Percentiles rank a stretch among this genome's conserved stretches.
Conservation (phyloP, 2,797 vertebrate species). For the Sternotherus odoratus region DNA sequence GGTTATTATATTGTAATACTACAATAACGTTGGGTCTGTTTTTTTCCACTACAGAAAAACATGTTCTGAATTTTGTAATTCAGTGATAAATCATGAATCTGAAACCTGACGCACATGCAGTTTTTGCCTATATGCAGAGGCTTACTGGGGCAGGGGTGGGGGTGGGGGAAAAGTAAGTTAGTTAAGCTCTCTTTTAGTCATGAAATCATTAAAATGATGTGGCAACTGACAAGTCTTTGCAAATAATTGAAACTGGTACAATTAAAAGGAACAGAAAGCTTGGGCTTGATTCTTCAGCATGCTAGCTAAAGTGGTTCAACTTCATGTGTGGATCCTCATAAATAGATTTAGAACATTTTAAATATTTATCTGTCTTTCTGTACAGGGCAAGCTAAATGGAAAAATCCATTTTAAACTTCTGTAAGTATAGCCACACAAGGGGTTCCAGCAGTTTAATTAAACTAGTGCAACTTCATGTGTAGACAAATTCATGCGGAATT, state of each 20-base stretch:
- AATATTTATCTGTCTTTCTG: not conserved
- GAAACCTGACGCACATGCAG: not conserved
- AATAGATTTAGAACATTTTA: not conserved
- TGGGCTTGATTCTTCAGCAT: not conserved
- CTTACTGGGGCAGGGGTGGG: not conserved
- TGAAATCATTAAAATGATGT: not conserved
- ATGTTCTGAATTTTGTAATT: accelerated
- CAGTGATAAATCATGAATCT: not conserved
- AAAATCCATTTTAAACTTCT: not conserved
- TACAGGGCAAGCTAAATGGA: conserved; percentile 4
- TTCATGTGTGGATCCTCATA: not conserved
- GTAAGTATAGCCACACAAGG: accelerated
- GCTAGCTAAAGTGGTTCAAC: not conserved
- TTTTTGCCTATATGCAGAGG: not conserved
- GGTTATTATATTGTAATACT: not conserved
- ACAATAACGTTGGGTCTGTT: not conserved
- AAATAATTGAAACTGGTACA: not conserved
- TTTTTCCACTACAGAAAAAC: accelerated
- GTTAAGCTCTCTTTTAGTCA: not conserved
- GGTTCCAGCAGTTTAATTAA: not conserved
- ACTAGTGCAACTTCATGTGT: not conserved
- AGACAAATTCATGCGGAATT: not conserved
- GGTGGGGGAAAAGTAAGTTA: not conserved
- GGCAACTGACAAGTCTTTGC: not conserved
- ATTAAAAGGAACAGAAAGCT: not conserved